Evolutionary conservation across 2,113 vertebrate genomes (phyloP).

Genomic region (Sterrhoptilus dennistouni): DNA sequence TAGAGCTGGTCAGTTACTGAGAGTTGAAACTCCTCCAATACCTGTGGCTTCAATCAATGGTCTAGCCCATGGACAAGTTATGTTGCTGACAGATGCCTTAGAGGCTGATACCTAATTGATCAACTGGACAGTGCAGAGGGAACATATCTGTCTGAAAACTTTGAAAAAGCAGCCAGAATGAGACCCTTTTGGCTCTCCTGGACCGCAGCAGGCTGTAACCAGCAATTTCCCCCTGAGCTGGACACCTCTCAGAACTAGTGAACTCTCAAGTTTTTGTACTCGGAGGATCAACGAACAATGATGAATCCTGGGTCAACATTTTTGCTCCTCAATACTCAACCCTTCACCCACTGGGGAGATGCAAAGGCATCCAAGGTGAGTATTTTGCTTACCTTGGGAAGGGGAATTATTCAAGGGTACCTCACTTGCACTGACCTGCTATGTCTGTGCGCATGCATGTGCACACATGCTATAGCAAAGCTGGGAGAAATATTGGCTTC

Average conservation of each 20-base stretch:
- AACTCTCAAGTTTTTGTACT: not conserved
- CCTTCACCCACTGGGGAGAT: not conserved
- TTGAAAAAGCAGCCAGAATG: not conserved
- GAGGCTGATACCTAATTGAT: not conserved
- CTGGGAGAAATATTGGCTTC: not conserved
- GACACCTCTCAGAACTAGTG: not conserved
- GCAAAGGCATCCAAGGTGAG: not conserved
- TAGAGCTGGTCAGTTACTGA: not conserved
- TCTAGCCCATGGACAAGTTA: not conserved
- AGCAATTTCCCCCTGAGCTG: not conserved
- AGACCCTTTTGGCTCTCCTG: not conserved
- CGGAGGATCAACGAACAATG: accelerated
- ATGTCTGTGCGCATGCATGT: not conserved
- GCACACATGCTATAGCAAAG: not conserved
- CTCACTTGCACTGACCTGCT: not conserved
- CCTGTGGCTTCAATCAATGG: not conserved
- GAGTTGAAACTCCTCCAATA: not conserved
- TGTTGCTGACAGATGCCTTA: not conserved
- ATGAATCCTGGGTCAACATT: not conserved
- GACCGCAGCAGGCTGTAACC: accelerated
- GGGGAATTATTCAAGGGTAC: not conserved
- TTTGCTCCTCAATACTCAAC: not conserved
- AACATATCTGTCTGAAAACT: not conserved
- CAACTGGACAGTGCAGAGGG: not conserved
- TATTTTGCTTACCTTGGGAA: not conserved